Conservation (phyloP, 2,113 vertebrate species). For the Pluvianellus socialis region DNA sequence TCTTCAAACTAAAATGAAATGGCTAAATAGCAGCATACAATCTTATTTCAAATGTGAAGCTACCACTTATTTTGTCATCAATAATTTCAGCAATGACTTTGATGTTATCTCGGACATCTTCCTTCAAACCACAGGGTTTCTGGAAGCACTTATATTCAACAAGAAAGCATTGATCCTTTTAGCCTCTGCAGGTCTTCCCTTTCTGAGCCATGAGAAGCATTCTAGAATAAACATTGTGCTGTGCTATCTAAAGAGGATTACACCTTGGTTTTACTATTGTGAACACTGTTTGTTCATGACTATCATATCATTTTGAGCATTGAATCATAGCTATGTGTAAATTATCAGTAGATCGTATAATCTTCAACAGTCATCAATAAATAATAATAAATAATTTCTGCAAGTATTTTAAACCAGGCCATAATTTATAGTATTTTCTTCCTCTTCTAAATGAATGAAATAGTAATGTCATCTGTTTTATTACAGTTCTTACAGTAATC, state of each 20-base stretch:
- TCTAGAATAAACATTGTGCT: neutral
- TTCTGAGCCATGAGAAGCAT: neutral
- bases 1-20: neutral
- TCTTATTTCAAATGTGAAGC: neutral
- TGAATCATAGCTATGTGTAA: neutral
- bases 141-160: neutral
- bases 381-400: neutral
- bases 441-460: neutral
- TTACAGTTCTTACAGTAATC: neutral
- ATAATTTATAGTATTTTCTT: neutral
- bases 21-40: neutral
- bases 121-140: neutral
- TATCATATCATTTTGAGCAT: neutral
- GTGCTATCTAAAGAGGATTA: neutral
- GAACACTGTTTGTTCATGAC: neutral
- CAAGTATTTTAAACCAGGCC: neutral
- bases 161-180: neutral
- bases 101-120: neutral
- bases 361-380: neutral
- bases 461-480: neutral
- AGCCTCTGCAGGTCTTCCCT: neutral
- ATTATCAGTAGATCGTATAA: neutral
- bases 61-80: neutral
- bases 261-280: neutral
- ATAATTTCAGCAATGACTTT: neutral